Evolutionary conservation across 2,888 invertebrate species (phyloP).

Genomic region (Panorpa germanica): DNA sequence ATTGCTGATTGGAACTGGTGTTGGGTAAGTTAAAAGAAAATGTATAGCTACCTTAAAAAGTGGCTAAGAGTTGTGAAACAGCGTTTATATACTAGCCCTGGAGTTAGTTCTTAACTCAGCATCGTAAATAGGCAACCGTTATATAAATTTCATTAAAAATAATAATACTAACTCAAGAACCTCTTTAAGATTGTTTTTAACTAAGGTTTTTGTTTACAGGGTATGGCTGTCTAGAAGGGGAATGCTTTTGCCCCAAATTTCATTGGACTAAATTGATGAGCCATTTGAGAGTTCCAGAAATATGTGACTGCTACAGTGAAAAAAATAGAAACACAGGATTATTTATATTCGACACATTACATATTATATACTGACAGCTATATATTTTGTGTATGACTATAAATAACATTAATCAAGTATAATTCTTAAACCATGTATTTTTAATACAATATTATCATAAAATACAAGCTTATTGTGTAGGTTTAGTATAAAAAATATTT

Average conservation of each 20-base stretch:
- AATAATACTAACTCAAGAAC: neutral
- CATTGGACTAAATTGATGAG: slow-evolving; percentile 12
- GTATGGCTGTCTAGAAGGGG: slow-evolving; percentile 43
- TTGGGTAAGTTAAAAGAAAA: slow-evolving; percentile 47
- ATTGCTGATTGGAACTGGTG: slow-evolving; percentile 73
- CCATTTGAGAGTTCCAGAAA: too few relatives aligned
- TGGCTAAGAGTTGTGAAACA: neutral
- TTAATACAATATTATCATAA: too few relatives aligned
- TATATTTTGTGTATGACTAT: too few relatives aligned
- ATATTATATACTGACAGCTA: too few relatives aligned
- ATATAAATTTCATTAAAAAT: neutral
- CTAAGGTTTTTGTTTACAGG: slow-evolving; percentile 24
- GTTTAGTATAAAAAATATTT: too few relatives aligned
- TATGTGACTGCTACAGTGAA: too few relatives aligned
- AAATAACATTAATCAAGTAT: too few relatives aligned
- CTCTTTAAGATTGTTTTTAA: slow-evolving; percentile 7
- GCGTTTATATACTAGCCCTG: neutral
- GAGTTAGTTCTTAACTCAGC: neutral
- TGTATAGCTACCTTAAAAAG: neutral
- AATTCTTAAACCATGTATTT: too few relatives aligned
- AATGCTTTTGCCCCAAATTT: slow-evolving; percentile 22
- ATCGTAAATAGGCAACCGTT: neutral
- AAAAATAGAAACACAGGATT: too few relatives aligned
- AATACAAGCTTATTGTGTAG: too few relatives aligned
- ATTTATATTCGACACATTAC: too few relatives aligned